Base-by-base conservation (phyloP, 1,140 invertebrate species). In the Campodea augens region DNA sequence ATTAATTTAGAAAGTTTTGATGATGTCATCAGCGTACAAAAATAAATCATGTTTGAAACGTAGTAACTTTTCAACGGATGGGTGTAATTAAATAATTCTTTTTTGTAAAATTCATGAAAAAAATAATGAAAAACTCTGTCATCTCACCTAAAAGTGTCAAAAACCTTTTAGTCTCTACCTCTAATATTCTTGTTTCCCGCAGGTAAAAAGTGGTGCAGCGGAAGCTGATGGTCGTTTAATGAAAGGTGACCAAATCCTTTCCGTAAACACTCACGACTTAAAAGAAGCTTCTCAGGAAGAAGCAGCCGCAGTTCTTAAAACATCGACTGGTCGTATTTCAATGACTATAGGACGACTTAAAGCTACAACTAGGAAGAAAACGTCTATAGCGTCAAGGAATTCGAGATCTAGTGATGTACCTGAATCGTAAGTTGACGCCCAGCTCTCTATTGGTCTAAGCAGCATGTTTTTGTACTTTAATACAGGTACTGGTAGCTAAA, bases 221-320 rank as follows among this genome's bases (percentile, higher is more conserved):
- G 86, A 93, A 52, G 73, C 86, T 27, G 90, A 95, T 61, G 89
- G 84, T 5, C 75, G 86, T 50, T 72, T 98, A 44, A 81, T 87
- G 66, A 81, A 83, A 57, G 92, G 93, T 13, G 93, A 98, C 62
- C 76, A 91, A 52, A 78, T 98, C 38, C 63, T 91, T 10, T 69
- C 84, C 22, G 83, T 98, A 0, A 90, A 95, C 60, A 86, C 81
- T 7, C 78, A 88, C 56, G 80, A 92, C 56, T 66, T 98, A 23
- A 77, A 79, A 45, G 73, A 75, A 44, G 74, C 76, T 1, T 77
- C 81, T 18, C 81, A 86, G 55, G 80, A 91, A 52, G 78, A 92
- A 52, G 84, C 81, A 13, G 89, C 86, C 19, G 74, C 81, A 12
- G 72, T 90, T n/a, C 67, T 95, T 46, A 95, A 93, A 68, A 76